Percentiles rank a stretch among this genome's conserved stretches.
phyloP scores from a whole-genome alignment of 2,113 vertebrate species.

The Spheniscus mendiculus region DNA sequence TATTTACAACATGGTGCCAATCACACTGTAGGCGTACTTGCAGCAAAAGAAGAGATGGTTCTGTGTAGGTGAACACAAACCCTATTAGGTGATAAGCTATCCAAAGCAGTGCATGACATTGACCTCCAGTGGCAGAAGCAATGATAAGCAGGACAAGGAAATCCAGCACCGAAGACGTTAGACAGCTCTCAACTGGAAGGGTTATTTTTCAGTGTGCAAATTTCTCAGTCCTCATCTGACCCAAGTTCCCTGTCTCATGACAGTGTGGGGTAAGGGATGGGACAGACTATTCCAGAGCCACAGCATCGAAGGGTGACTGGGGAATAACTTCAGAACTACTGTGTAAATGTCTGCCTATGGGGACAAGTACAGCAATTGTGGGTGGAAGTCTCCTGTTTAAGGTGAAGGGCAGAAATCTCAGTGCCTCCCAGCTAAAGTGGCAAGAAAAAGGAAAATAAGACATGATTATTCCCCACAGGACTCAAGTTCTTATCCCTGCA shows the following conservation, averaged over 20 bases:
- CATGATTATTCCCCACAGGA: not conserved
- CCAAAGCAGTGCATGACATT: not conserved
- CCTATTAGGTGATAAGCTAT: not conserved
- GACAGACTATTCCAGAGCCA: not conserved
- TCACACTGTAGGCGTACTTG: conserved; percentile 22
- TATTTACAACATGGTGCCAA: conserved; percentile 58
- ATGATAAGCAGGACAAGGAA: not conserved
- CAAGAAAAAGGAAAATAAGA: not conserved
- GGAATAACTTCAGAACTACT: not conserved
- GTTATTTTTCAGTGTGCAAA: not conserved
- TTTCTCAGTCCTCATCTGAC: not conserved
- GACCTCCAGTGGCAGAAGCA: not conserved
- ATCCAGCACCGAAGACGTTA: not conserved
- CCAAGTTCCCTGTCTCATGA: not conserved
- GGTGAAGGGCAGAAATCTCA: not conserved
- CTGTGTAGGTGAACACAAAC: not conserved
- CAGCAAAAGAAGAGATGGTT: not conserved
- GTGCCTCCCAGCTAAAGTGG: not conserved
- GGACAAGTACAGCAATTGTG: not conserved
- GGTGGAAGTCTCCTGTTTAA: not conserved
- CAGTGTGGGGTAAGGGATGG: not conserved
- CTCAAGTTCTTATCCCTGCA: not conserved
- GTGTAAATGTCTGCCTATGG: not conserved
- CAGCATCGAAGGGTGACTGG: not conserved
- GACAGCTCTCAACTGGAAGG: not conserved